Conservation (phyloP, 2,888 invertebrate genomes). For the Barypeithes pellucidus region DNA sequence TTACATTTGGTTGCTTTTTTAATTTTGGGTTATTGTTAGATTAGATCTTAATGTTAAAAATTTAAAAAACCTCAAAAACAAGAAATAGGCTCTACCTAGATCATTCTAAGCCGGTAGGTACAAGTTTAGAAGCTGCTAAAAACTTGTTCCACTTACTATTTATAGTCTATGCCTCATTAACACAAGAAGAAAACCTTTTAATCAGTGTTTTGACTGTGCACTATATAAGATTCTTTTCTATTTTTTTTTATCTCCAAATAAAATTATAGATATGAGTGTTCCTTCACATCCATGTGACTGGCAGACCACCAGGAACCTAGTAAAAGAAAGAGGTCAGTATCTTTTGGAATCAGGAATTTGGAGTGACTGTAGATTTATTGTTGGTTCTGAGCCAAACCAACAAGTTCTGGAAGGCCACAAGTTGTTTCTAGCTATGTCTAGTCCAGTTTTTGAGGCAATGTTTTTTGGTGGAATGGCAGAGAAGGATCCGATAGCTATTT, state of each 20-base stretch:
- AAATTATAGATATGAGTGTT: conserved; percentile 69
- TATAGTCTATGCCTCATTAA: too few relatives aligned
- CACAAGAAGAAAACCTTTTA: too few relatives aligned
- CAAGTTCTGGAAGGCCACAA: conserved; percentile 84
- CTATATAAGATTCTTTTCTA: neutral
- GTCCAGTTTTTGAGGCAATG: conserved; percentile 92
- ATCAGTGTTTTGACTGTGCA: too few relatives aligned
- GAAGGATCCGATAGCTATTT: conserved; percentile 83
- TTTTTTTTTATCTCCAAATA: neutral
- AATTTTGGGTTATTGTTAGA: too few relatives aligned
- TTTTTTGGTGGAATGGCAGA: conserved; percentile 89
- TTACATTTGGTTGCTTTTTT: too few relatives aligned
- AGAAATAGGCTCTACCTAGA: too few relatives aligned
- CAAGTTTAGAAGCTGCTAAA: too few relatives aligned
- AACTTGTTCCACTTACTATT: too few relatives aligned
- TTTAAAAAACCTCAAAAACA: too few relatives aligned
- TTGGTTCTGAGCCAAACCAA: conserved; percentile 85
- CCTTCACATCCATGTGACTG: conserved; percentile 76
- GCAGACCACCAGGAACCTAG: conserved; percentile 82
- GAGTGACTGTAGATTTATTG: conserved; percentile 88
- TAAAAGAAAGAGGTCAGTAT: conserved; percentile 83
- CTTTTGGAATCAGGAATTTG: conserved; percentile 86
- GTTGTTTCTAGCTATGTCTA: conserved; percentile 87
- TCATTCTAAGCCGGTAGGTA: too few relatives aligned
- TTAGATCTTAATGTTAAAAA: too few relatives aligned